These are phyloP conservation scores for Phenacoccus solenopsis DNA, from an alignment of 1,140 invertebrate genomes.

Conservation along the genomic window DNA sequence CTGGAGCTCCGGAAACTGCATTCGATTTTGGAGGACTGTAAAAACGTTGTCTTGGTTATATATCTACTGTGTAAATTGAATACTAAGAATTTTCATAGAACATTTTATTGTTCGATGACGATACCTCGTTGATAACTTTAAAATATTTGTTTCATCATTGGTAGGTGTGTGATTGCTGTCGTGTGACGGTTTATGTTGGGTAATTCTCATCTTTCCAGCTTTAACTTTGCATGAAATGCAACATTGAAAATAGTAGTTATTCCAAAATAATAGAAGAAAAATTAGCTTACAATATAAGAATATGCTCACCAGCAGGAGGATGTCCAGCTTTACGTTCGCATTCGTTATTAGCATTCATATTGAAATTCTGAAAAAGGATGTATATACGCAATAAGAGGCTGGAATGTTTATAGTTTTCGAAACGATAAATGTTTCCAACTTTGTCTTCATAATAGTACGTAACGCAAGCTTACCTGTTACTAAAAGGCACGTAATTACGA, in stretches of 20 bases:
- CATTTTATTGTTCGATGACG: neutral
- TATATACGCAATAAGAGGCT: no score
- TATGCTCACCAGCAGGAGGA: slow-evolving; percentile 54
- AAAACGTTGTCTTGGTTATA: neutral
- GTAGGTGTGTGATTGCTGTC: neutral
- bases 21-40: slow-evolving; percentile 54
- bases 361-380: no score
- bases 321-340: slow-evolving; percentile 62
- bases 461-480: no score
- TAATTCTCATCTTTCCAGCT: slow-evolving; percentile 82
- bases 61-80: neutral
- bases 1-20: slow-evolving; percentile 63
- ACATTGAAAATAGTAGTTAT: neutral
- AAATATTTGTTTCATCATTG: slow-evolving; percentile 18
- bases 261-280: neutral
- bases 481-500: no score
- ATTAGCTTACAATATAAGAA: neutral
- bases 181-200: slow-evolving; percentile 59
- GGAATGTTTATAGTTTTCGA: no score
- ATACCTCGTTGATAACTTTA: slow-evolving; percentile 35
- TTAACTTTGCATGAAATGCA: slow-evolving; percentile 39
- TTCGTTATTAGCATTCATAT: slow-evolving; percentile 34
- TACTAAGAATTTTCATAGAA: neutral
- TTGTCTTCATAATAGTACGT: no score
- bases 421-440: no score